These are phyloP conservation scores for Tribolium madens DNA, from an alignment of 1,140 invertebrate genomes.

Conservation along the genomic window DNA sequence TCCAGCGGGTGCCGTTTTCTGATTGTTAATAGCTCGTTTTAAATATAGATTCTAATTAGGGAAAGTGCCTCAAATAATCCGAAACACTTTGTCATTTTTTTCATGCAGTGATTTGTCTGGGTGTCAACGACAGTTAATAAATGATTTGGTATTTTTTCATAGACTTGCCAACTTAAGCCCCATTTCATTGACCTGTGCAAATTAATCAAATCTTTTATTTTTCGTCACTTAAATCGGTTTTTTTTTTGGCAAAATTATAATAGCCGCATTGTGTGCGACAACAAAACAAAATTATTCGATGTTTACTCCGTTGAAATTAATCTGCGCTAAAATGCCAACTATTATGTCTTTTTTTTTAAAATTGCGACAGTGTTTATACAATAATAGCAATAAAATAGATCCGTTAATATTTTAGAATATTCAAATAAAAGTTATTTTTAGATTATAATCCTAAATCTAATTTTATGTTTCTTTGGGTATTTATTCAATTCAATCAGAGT, in stretches of 20 bases:
- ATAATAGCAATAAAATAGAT: constrained; percentile 18
- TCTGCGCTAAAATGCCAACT: constrained; percentile 14
- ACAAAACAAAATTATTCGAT: constrained; percentile 2
- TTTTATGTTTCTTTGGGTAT: constrained; percentile 10
- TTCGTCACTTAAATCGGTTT: neutral
- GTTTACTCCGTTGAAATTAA: constrained; percentile 4
- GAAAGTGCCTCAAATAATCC: neutral
- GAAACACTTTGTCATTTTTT: constrained; percentile 2
- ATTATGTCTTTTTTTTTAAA: neutral
- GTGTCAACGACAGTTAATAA: constrained; percentile 7
- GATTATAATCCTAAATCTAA: neutral
- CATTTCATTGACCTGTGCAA: constrained; percentile 16
- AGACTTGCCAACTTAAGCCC: neutral
- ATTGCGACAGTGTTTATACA: constrained; percentile 19
- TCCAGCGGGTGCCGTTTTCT: constrained; percentile 10
- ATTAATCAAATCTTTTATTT: neutral
- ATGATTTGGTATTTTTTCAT: constrained; percentile 16
- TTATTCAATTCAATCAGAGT: neutral
- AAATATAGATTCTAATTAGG: constrained; percentile 35
- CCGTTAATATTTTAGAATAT: constrained; percentile 10
- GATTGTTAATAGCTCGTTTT: constrained; percentile 33
- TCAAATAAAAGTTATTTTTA: constrained; percentile 18
- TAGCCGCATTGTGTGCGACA: neutral
- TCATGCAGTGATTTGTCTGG: constrained; percentile 13
- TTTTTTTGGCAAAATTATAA: neutral